A percentile compares a stretch with the other conserved stretches of the same genome.
Conservation (phyloP, 2,888 invertebrate species). For the Euplexia lucipara region DNA sequence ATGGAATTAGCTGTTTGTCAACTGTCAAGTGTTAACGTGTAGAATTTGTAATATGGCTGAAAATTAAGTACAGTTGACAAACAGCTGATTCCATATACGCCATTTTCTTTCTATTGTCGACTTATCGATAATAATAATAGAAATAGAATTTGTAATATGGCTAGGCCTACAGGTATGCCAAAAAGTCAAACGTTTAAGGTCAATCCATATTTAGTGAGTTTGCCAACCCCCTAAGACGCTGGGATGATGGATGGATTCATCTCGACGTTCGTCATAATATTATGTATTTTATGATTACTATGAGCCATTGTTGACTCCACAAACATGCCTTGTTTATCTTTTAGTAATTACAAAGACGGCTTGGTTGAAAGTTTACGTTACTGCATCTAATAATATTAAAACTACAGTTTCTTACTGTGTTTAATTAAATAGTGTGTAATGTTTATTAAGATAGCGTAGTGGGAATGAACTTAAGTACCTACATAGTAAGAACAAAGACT, state of each 20-base stretch:
- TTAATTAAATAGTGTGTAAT: slow-evolving; percentile 28
- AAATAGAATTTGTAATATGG: too few relatives aligned
- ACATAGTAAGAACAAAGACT: slow-evolving; percentile 34
- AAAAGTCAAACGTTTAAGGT: slow-evolving; percentile 19
- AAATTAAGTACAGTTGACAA: too few relatives aligned
- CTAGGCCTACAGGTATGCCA: too few relatives aligned
- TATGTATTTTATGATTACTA: slow-evolving; percentile 18
- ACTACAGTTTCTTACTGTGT: slow-evolving; percentile 13
- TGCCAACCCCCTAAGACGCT: background rate
- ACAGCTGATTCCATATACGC: too few relatives aligned
- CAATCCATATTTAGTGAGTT: background rate
- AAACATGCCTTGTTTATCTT: slow-evolving; percentile 29
- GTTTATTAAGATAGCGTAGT: slow-evolving; percentile 29
- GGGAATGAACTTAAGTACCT: slow-evolving; percentile 25
- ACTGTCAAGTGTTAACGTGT: too few relatives aligned
- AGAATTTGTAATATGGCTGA: too few relatives aligned
- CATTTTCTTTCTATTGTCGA: too few relatives aligned
- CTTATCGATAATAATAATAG: too few relatives aligned
- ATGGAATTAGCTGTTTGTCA: too few relatives aligned
- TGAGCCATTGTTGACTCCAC: slow-evolving; percentile 14
- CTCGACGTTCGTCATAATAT: slow-evolving; percentile 37
- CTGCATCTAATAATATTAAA: slow-evolving; percentile 25
- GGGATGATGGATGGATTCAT: slow-evolving; percentile 28
- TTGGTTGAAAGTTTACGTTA: slow-evolving; percentile 46
- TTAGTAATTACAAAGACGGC: slow-evolving; percentile 13